Base-by-base conservation (phyloP, 2,888 invertebrate genomes). In the Steinernema hermaphroditum region DNA sequence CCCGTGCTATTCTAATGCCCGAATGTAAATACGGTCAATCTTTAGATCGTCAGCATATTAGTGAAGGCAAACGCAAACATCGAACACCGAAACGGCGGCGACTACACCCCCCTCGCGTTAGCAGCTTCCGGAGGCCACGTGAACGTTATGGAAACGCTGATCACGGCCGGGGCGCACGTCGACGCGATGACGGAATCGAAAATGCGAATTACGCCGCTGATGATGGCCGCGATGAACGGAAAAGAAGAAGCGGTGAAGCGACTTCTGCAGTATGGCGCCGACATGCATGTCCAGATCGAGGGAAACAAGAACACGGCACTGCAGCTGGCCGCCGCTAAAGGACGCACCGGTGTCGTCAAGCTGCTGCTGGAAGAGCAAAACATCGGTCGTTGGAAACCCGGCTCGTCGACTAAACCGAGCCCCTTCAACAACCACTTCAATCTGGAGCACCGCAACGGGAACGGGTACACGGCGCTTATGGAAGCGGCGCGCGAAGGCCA, bases 221-320 rank as follows among this genome's bases (percentile, higher is more conserved):
- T 98, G 98, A 88, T 98, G 86, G 96, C 97, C 22, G 95, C 97
- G 32, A 98, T 98, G 97, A 98, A 98, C 90, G 97, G 97, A 0
- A 94, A 95, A 87, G 92, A 92, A 68, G 93, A 94, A 76, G 96
- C 96, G 57, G 97, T 97, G 57, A 93, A 94, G 85, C 89, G 97
- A 76, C 90, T 98, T 74, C 90, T 98, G 74, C 97, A 98, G 88
- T 94, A 94, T 91, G 97, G 97, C 79, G 95, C 95, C 85, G 98
- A 98, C 88, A 98, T 98, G 84, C 98, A 98, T 90, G 97, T 97
- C 79, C 87, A 90, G 86, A 98, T 98, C 84, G 98, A 98, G 90
- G 99, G 98, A 54, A 98, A 99, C 89, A 91, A 96, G 74, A 98
- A 98, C 88, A 98, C 98, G 34, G 98, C 98, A 34, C 90, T 98